A percentile compares a stretch with the other conserved stretches of the same genome.
phyloP scores from a whole-genome alignment of 2,888 invertebrate genomes.

The Apotomis turbidana region DNA sequence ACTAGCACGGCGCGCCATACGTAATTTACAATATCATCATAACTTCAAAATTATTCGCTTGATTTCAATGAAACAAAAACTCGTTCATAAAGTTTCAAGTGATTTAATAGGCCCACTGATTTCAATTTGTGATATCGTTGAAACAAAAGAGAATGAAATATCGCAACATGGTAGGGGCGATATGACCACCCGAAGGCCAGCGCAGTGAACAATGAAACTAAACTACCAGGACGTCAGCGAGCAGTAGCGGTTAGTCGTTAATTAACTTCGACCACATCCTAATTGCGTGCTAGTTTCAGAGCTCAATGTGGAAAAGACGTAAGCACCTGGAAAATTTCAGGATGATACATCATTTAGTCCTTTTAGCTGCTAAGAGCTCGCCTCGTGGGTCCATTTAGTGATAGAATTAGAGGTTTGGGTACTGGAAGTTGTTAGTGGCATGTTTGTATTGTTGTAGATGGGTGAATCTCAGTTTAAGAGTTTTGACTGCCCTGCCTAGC shows the following conservation, averaged over 20 bases:
- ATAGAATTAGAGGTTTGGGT: background rate
- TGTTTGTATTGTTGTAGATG: too few species aligned
- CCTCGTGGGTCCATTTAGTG: background rate
- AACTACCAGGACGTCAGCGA: constrained; percentile 41
- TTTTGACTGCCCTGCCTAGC: too few species aligned
- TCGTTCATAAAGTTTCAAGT: too few species aligned
- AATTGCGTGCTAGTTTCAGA: constrained; percentile 21
- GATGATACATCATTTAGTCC: background rate
- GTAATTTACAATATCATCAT: too few species aligned
- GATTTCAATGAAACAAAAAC: too few species aligned
- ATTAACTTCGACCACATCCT: constrained; percentile 33
- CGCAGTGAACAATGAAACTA: constrained; percentile 46
- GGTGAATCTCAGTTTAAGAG: too few species aligned
- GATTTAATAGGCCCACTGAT: too few species aligned
- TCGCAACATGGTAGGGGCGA: constrained; percentile 36
- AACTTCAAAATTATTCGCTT: too few species aligned
- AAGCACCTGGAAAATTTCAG: background rate
- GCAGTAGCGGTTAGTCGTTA: constrained; percentile 14
- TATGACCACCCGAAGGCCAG: constrained; percentile 49
- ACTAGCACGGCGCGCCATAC: too few species aligned
- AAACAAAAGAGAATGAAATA: too few species aligned
- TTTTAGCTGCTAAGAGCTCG: background rate
- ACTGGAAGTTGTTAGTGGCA: too few species aligned
- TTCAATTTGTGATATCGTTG: too few species aligned
- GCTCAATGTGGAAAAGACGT: background rate